Evolutionary conservation across 2,113 vertebrate genomes (phyloP).

Genomic region (Rhipidura dahli): DNA sequence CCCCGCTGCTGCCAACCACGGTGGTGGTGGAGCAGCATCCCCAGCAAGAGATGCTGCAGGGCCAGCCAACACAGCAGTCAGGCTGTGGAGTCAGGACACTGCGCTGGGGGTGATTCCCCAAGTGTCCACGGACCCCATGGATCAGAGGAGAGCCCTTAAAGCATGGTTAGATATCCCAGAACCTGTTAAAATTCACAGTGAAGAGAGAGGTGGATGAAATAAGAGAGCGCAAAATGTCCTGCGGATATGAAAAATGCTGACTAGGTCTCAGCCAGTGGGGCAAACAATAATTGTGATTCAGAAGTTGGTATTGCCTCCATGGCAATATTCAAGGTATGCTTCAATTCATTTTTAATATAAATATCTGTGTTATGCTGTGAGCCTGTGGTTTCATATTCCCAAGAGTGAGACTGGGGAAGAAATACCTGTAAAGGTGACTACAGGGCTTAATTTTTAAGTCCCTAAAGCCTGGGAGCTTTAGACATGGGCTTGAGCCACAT

Average conservation of each 20-base stretch:
- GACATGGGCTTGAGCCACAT: conserved; percentile 43
- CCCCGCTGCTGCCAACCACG: neutral
- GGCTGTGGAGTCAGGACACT: neutral
- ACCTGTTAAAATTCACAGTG: neutral
- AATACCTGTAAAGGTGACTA: conserved; percentile 66
- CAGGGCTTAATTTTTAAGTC: conserved; percentile 61
- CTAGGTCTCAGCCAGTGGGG: neutral
- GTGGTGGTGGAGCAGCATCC: neutral
- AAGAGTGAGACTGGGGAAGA: conserved; percentile 43
- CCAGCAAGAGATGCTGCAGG: neutral
- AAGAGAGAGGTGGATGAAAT: neutral
- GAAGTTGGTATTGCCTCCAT: neutral
- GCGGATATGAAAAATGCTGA: neutral
- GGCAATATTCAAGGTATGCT: conserved; percentile 55
- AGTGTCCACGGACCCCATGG: accelerated
- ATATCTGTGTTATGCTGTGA: conserved; percentile 20
- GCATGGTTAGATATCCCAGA: neutral
- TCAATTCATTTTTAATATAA: conserved; percentile 64
- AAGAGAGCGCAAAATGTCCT: neutral
- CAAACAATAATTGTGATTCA: conserved; percentile 35
- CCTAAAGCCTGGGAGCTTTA: conserved; percentile 63
- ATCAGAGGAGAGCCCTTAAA: neutral
- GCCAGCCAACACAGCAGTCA: neutral
- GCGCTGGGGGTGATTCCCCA: neutral
- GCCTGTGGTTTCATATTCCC: conserved; percentile 59